Base-by-base conservation (phyloP, 2,113 vertebrate species). In the Paradoxurus hermaphroditus region DNA sequence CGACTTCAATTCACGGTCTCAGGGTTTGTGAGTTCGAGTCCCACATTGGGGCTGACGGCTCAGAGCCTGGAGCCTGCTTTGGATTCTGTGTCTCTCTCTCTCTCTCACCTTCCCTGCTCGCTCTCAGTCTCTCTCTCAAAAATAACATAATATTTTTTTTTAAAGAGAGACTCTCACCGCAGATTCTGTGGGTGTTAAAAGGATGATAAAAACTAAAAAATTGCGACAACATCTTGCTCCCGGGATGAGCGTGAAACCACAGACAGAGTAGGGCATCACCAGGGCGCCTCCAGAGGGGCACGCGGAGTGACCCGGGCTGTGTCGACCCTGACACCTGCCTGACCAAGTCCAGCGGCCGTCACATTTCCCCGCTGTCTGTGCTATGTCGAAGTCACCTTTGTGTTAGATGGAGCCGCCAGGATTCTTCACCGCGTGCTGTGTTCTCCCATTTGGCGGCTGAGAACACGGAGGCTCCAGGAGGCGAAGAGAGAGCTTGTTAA, bases 1-100 rank as follows among this genome's bases (percentile, higher is more conserved):
- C 2, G 7, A 59, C 56, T 59, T 59, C 7, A 2, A 2, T 21
- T 59, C 19, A 59, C 9, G 56, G 23, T 59, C 56, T 23, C 56
- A 3, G 7, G 7, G 0, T 59, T 21, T 1, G 7, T 23, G 21
- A 6, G 56, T 59, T 59, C 21, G 2, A 23, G 56, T 21, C 56
- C 56, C 7, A 0, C 7, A 3, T 59, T 3, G 0, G 56, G 19
- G 56, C 56, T 59, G 56, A 59, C 6, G 7, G 19, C 56, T 59
- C 21, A 8, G 56, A 59, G 56, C 19, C 56, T 59, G 56, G 7
- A 59, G 21, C 56, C 51, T 59, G 3, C 56, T 59, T 59, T 3
- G 0, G 7, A 23, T 59, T 59, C 56, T 23, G 19, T 56, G 7
- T 23, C 56, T 19, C 56, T 23, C 53, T 53, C 18, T 53, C 51